These are phyloP conservation scores for Hapalemur alaotrensis DNA, from an alignment of 2,797 vertebrate genomes.

Conservation along the genomic window DNA sequence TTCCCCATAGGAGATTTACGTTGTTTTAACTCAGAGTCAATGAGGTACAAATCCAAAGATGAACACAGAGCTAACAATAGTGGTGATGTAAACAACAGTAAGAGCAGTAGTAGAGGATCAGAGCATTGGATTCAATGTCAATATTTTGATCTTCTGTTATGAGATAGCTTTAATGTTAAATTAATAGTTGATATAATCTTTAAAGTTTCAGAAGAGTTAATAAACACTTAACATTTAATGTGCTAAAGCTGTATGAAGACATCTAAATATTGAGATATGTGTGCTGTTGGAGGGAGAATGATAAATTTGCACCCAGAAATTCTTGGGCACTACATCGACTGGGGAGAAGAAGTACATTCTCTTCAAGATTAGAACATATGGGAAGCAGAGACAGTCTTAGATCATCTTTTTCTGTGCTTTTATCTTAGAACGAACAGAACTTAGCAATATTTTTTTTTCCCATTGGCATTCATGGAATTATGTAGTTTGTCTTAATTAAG, in stretches of 20 bases:
- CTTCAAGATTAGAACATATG: not conserved
- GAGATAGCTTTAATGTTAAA: not conserved
- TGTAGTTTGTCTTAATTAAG: constrained; percentile 80
- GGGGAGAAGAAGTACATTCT: not conserved
- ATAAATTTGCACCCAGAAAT: not conserved
- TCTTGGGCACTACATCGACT: not conserved
- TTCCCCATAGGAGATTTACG: not conserved
- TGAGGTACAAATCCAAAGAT: not conserved
- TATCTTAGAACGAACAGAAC: constrained; percentile 48
- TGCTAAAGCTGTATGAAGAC: not conserved
- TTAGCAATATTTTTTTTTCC: constrained; percentile 30
- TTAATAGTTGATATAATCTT: not conserved
- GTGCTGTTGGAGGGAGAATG: not conserved
- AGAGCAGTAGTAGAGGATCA: not conserved
- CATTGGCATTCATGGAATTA: constrained; percentile 55
- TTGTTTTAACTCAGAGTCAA: not conserved
- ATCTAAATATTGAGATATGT: not conserved
- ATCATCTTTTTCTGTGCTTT: constrained; percentile 37
- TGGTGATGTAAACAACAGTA: not conserved
- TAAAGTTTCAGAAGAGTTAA: not conserved
- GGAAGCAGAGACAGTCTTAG: not conserved
- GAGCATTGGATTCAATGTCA: not conserved
- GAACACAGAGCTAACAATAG: not conserved
- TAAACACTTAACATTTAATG: not conserved
- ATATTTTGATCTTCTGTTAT: not conserved